These are phyloP conservation scores for Nasonia longicornis DNA, from an alignment of 1,140 invertebrate genomes.

Conservation along the genomic window DNA sequence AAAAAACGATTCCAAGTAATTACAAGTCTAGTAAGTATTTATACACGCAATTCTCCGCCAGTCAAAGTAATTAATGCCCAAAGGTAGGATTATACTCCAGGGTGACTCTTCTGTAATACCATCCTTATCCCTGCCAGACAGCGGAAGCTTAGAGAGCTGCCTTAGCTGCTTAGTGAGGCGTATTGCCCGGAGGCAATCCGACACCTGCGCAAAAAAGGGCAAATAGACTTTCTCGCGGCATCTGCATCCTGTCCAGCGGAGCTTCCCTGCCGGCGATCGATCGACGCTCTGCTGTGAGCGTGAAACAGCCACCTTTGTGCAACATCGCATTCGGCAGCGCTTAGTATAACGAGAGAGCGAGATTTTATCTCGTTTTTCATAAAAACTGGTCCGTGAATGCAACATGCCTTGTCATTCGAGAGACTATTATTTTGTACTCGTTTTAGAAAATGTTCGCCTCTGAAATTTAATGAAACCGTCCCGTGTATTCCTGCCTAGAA, in stretches of 20 bases:
- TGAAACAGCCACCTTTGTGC: neutral
- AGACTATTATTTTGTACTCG: too few relatives aligned
- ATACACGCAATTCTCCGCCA: neutral
- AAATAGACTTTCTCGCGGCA: neutral
- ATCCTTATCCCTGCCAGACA: conserved; percentile 18
- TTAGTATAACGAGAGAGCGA: neutral
- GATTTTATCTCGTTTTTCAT: too few relatives aligned
- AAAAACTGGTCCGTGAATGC: too few relatives aligned
- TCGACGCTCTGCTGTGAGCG: neutral
- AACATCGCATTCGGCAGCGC: neutral
- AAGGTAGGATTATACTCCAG: neutral
- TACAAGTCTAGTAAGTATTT: neutral
- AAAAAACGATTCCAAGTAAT: neutral
- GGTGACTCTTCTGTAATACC: conserved; percentile 23
- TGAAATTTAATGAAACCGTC: too few relatives aligned
- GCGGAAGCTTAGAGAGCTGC: neutral
- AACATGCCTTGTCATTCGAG: too few relatives aligned
- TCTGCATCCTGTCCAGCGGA: neutral
- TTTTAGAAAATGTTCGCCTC: too few relatives aligned
- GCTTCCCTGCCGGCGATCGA: neutral
- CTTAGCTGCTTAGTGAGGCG: conserved; percentile 28
- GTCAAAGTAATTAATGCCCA: neutral
- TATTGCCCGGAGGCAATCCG: neutral
- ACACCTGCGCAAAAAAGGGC: neutral
- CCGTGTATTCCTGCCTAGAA: too few relatives aligned